phyloP scores from a whole-genome alignment of 2,888 invertebrate species.

The Coelinius sp. region DNA sequence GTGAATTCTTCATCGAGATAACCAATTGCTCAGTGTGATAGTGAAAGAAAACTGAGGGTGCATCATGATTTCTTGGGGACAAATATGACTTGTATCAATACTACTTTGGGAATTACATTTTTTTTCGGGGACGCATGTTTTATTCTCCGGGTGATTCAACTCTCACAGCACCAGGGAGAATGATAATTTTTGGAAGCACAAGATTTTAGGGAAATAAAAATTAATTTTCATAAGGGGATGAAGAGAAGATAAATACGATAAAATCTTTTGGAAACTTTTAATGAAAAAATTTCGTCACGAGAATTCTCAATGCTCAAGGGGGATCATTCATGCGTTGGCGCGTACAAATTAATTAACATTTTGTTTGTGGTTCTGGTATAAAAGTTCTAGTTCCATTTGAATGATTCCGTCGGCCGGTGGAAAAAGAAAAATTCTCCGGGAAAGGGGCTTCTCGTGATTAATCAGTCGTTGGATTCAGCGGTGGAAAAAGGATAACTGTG shows the following conservation, averaged over 20 bases:
- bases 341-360: conserved; percentile 58
- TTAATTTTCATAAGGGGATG: background rate
- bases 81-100: background rate
- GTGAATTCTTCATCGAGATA: background rate
- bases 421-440: background rate
- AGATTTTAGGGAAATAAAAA: background rate
- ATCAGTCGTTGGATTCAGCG: conserved; percentile 15
- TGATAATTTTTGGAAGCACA: background rate
- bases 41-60: background rate
- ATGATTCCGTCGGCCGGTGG: background rate
- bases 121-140: background rate
- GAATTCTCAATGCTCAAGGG: background rate
- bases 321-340: conserved; percentile 19
- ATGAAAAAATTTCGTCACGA: conserved; percentile 58
- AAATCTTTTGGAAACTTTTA: conserved; percentile 58
- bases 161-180: background rate
- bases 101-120: background rate
- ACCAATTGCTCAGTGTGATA: conserved; percentile 1
- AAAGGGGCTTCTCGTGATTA: conserved; percentile 35
- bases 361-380: conserved; percentile 50
- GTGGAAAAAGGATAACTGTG: conserved; percentile 14
- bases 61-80: background rate
- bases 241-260: conserved; percentile 7
- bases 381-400: conserved; percentile 31
- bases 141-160: too few species aligned